Conservation (phyloP, 2,888 invertebrate genomes). For the Synanthedon vespiformis region DNA sequence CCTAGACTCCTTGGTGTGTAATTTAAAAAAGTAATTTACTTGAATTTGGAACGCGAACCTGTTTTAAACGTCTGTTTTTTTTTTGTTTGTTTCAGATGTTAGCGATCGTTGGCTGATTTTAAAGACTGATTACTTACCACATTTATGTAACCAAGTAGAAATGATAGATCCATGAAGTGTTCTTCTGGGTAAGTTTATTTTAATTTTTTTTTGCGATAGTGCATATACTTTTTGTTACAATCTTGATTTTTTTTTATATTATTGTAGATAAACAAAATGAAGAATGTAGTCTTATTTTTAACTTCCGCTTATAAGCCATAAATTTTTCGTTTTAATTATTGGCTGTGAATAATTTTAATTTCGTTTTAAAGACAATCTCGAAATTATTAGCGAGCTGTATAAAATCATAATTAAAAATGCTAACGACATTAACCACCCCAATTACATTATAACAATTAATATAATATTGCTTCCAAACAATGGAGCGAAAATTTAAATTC, state of each 20-base stretch:
- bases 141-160: conserved; percentile 42
- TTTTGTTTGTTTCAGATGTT: conserved; percentile 52
- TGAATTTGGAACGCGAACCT: conserved; percentile 15
- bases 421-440: neutral
- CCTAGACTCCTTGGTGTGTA: conserved; percentile 21
- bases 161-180: conserved; percentile 49
- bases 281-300: too few relatives aligned
- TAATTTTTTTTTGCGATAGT: neutral
- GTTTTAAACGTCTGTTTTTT: conserved; percentile 18
- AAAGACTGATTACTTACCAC: conserved; percentile 60
- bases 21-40: conserved; percentile 3
- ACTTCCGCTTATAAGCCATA: too few relatives aligned
- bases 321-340: too few relatives aligned
- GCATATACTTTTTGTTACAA: too few relatives aligned
- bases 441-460: conserved; percentile 1
- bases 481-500: conserved; percentile 51
- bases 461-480: conserved; percentile 45
- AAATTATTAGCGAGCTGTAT: too few relatives aligned
- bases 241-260: too few relatives aligned
- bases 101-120: conserved; percentile 36
- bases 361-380: too few relatives aligned
- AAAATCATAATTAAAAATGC: too few relatives aligned
- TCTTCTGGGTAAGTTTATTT: conserved; percentile 32
- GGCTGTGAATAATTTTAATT: too few relatives aligned
- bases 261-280: too few relatives aligned